Conservation (phyloP, 2,888 invertebrate species). For the Pristionchus japonicus region DNA sequence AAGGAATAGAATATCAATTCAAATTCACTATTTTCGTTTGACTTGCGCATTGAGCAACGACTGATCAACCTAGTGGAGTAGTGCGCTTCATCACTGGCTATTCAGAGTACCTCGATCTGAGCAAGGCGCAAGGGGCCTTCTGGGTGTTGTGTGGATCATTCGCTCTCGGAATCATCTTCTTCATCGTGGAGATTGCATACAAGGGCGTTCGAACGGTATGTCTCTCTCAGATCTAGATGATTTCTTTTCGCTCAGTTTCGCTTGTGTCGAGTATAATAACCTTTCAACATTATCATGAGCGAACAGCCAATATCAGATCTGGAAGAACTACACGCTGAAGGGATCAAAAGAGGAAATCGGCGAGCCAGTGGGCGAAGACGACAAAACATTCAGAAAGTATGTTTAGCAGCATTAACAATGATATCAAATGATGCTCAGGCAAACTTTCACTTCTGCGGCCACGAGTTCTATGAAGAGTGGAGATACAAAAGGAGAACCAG, state of each 20-base stretch:
- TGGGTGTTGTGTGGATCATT: constrained; percentile 65
- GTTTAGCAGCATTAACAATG: too few relatives aligned
- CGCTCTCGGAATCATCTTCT: constrained; percentile 50
- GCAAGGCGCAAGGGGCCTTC: constrained; percentile 68
- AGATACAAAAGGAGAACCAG: too few relatives aligned
- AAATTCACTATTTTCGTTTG: too few relatives aligned
- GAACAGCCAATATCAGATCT: constrained; percentile 7
- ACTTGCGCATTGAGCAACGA: too few relatives aligned
- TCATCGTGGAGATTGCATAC: constrained; percentile 51
- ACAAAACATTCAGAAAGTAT: not conserved
- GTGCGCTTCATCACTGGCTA: not conserved
- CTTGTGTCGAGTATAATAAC: too few relatives aligned
- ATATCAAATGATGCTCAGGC: too few relatives aligned
- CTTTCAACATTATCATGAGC: too few relatives aligned
- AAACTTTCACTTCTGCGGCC: too few relatives aligned
- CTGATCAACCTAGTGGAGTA: too few relatives aligned
- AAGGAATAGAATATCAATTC: too few relatives aligned
- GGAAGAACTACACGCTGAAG: not conserved
- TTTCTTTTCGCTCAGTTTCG: not conserved
- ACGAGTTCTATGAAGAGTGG: too few relatives aligned
- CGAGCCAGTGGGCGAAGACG: not conserved
- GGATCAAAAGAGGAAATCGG: not conserved
- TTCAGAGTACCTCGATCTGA: constrained; percentile 61
- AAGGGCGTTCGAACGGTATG: not conserved
- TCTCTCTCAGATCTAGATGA: not conserved